Evolutionary conservation across 2,797 vertebrate genomes (phyloP), one percentile per base, ranked within the genome.

Genomic region (Champsocephalus gunnari): DNA sequence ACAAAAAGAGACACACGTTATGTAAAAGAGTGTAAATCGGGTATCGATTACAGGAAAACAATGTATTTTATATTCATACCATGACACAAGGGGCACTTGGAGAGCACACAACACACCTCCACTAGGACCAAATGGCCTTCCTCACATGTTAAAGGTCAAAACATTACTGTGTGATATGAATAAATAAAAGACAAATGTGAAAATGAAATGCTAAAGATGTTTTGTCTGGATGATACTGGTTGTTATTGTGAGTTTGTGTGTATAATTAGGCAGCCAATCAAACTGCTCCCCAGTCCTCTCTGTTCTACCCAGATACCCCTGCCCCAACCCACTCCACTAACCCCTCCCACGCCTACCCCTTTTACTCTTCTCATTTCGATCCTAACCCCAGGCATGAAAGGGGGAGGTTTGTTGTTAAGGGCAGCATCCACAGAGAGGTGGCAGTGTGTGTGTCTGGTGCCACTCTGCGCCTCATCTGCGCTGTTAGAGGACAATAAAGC

Each of bases 251-350:
- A 41, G 4, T 61, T 62, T 5, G 51, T 12, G 57, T 62, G 61
- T 2, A 1, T 67, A 80, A 90, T 89, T 87, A 81, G 77, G 77
- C 51, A 50, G 72, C 88, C 90, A 88, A 89, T 91, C 88, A 85
- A 43, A 82, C 34, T 51, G 54, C 16, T n/a, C 65, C 47, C 70
- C 60, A 49, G 55, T 47, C 50, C 48, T 60, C 66, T 74, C 75
- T 67, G 48, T 85, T 92, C 83, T 91, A 86, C 88, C 89, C 87
- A 84, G 87, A 91, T 77, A 89, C 89, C 84, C 71, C 58, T 45
- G 50, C 70, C 78, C 58, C 69, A 78, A 72, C 51, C 68, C 50
- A 21, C 17, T 54, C 56, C 45, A 70, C 38, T 59, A 73, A 61
- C 66, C 66, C 73, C 78, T 74, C 59, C 75, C 77, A 57, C 71